Evolutionary conservation across 2,113 vertebrate genomes (phyloP).

Genomic region (Panthera tigris): DNA sequence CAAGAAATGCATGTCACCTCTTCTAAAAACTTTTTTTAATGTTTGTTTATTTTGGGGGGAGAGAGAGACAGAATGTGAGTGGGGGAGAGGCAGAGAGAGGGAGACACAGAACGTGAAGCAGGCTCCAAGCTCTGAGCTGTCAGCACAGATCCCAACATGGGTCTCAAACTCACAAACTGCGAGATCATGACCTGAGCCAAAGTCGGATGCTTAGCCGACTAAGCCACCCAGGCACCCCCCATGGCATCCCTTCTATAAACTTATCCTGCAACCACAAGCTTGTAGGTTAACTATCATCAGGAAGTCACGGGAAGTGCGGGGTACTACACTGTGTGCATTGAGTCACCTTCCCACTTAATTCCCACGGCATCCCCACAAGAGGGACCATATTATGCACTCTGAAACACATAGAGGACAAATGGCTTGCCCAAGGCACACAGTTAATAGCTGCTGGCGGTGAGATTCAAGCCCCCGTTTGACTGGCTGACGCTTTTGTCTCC

Average conservation of each 20-base stretch:
- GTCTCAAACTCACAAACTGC: too few relatives aligned
- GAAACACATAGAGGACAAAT: background rate
- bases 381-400: background rate
- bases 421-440: background rate
- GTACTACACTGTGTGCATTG: fast-evolving
- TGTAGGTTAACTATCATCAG: background rate
- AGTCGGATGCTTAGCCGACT: too few relatives aligned
- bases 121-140: too few relatives aligned
- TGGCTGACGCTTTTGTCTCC: background rate
- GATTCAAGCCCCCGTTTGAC: background rate
- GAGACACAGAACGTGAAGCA: too few relatives aligned
- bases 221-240: too few relatives aligned
- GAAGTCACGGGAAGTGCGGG: fast-evolving
- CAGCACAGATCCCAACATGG: too few relatives aligned
- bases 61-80: too few relatives aligned
- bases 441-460: background rate
- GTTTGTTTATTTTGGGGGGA: too few relatives aligned
- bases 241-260: background rate
- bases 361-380: background rate
- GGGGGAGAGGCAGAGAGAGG: too few relatives aligned
- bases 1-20: background rate
- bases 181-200: too few relatives aligned
- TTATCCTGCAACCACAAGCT: background rate
- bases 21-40: background rate
- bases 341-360: background rate